phyloP scores from a whole-genome alignment of 2,888 invertebrate species.

The Agonopterix alstromeriana region DNA sequence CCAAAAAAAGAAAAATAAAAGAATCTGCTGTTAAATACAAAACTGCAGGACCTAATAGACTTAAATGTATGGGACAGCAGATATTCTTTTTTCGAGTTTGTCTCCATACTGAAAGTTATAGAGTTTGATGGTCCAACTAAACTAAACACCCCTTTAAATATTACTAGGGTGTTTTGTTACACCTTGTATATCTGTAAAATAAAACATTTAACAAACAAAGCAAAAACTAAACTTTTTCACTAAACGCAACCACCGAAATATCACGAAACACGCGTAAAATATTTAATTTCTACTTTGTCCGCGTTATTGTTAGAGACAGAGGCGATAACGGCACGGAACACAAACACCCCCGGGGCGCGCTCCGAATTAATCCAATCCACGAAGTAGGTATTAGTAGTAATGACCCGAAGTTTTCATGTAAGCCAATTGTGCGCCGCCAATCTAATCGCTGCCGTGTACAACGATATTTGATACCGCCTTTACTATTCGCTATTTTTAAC shows the following conservation, averaged over 20 bases:
- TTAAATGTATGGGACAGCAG: too few relatives aligned
- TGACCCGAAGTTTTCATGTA: slow-evolving; percentile 62
- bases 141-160: too few relatives aligned
- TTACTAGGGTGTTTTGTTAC: too few relatives aligned
- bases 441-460: slow-evolving; percentile 54
- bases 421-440: slow-evolving; percentile 67
- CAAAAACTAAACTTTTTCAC: too few relatives aligned
- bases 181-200: too few relatives aligned
- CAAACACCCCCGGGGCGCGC: slow-evolving; percentile 43
- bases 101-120: too few relatives aligned
- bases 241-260: neutral
- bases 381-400: slow-evolving; percentile 49
- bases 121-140: too few relatives aligned
- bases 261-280: slow-evolving; percentile 21
- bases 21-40: too few relatives aligned
- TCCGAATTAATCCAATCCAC: slow-evolving; percentile 58
- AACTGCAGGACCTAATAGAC: too few relatives aligned
- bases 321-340: slow-evolving; percentile 48
- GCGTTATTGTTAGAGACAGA: slow-evolving; percentile 46
- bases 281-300: slow-evolving; percentile 40
- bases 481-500: slow-evolving; percentile 1
- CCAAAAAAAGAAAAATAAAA: too few relatives aligned
- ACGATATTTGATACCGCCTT: slow-evolving; percentile 56
- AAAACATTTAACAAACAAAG: too few relatives aligned
- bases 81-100: too few relatives aligned